Base-by-base conservation (phyloP, 2,888 invertebrate species). In the Zygogramma bicolorata region DNA sequence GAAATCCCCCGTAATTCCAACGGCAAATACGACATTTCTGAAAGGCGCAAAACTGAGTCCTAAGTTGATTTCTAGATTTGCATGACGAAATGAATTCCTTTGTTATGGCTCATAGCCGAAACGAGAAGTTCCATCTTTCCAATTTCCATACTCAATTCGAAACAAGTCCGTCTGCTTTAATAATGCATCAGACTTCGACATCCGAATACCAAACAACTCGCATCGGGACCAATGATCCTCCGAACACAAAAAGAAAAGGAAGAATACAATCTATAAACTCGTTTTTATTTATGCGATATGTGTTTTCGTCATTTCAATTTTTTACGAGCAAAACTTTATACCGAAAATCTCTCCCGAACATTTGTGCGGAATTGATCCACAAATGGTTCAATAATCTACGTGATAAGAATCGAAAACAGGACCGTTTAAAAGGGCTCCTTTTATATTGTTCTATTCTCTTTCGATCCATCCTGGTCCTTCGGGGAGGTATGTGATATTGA, bases 311-410 rank as follows among this genome's bases (percentile, higher is more conserved):
- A 74, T 81, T 81, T 79, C 79, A 76, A 80, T 74, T 82, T 80
- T 82, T 81, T 80, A 75, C 73, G 46, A 68, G 65, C 27, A 68
- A 62, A 72, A 79, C 60, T 72, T 75, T 73, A 67, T 69, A 74
- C 67, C 73, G 74, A 78, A 81, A 82, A 81, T 81, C 81, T 78
- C 79, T 71, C 10, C 61, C 22, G 67, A 62, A 59, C 67, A 60
- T 58, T 67, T 59, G 59, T 29, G 74, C 70, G 71, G 79, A 81
- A 82, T 81, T 79, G 83, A 77, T 80, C 81, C 80, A 81, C 81
- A 83, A 83, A 81, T 79, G 67, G 79, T 82, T 76, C 80, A 83
- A 82, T 82, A 82, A 80, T 78, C 74, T 81, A 83, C 83, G 83
- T 83, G 83, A 81, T 76, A 67, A 76, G 80, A 81, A 80, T 83